A percentile compares a stretch with the other conserved stretches of the same genome.
Evolutionary conservation across 2,797 vertebrate genomes (phyloP).

Genomic region (Manis pentadactyla): DNA sequence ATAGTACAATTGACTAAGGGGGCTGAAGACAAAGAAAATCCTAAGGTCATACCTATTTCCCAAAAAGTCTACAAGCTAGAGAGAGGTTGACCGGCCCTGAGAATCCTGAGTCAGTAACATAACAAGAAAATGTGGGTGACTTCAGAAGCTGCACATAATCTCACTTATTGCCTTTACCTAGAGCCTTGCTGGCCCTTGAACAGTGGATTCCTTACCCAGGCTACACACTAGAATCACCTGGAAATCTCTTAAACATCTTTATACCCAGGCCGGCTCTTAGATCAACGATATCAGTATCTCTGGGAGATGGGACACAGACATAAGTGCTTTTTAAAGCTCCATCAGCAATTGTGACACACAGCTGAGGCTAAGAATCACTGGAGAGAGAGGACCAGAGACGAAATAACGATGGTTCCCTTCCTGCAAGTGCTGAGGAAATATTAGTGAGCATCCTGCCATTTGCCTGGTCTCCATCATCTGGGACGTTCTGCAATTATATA

Average conservation of each 20-base stretch:
- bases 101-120: not conserved
- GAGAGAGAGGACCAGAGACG: not conserved
- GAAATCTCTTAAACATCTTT: not conserved
- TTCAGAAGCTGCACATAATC: not conserved
- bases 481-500: conserved; percentile 75
- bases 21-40: conserved; percentile 18
- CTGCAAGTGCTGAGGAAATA: not conserved
- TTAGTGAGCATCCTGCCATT: conserved; percentile 69
- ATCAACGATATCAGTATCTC: not conserved
- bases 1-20: not conserved
- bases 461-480: conserved; percentile 73
- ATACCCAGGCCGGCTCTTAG: not conserved
- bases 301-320: not conserved
- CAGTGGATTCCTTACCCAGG: not conserved
- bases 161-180: not conserved
- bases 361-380: not conserved
- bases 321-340: not conserved
- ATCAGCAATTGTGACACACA: not conserved
- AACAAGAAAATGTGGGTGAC: not conserved
- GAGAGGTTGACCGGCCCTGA: not conserved
- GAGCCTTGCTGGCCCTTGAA: not conserved
- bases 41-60: not conserved
- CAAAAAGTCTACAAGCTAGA: not conserved
- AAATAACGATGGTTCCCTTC: not conserved
- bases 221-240: not conserved